These are phyloP conservation scores for Hemibagrus wyckioides DNA, from an alignment of 2,113 vertebrate genomes.

Conservation along the genomic window DNA sequence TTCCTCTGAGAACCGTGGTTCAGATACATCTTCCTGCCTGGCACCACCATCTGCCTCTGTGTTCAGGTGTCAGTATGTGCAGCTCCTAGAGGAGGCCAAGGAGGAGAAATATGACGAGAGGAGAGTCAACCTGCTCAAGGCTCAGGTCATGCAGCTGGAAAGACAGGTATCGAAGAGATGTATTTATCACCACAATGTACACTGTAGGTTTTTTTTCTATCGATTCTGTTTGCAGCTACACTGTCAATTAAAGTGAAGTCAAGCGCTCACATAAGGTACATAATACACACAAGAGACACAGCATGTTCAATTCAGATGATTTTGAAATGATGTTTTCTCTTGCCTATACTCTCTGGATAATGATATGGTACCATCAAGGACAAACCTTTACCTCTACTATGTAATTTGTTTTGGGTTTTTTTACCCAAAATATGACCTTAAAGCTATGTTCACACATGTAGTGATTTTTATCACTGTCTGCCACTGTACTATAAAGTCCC, in stretches of 20 bases:
- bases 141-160: constrained; percentile 62
- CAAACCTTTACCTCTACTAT: background rate
- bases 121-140: constrained; percentile 64
- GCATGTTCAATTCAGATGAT: background rate
- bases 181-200: background rate
- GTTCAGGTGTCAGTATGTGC: constrained; percentile 68
- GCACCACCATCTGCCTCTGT: constrained; percentile 41
- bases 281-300: background rate
- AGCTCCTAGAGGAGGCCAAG: constrained; percentile 63
- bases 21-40: constrained; percentile 25
- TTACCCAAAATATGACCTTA: background rate
- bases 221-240: background rate
- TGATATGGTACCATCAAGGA: background rate
- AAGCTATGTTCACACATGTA: background rate
- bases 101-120: constrained; percentile 70
- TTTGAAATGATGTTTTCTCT: background rate
- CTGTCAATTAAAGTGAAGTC: background rate
- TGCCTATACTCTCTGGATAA: background rate
- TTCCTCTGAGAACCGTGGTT: constrained; percentile 51
- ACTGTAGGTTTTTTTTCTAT: background rate
- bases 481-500: too few species aligned
- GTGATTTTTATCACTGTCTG: too few species aligned
- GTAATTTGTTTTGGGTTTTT: background rate
- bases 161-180: constrained; percentile 58
- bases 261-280: background rate